phyloP scores from a whole-genome alignment of 2,888 invertebrate species.

The Rhogogaster chlorosoma region DNA sequence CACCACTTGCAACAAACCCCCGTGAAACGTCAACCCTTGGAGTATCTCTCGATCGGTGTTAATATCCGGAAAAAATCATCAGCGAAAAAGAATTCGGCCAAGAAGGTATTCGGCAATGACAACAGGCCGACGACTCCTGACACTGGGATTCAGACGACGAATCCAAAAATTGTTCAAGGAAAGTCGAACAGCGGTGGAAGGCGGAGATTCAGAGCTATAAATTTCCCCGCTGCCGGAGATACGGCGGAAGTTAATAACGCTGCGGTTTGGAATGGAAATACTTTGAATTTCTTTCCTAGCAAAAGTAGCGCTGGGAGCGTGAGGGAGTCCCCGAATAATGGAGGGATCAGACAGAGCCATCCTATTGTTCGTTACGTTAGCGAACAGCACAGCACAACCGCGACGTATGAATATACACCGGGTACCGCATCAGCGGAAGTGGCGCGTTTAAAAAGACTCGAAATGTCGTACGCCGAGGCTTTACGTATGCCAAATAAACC shows the following conservation, averaged over 20 bases:
- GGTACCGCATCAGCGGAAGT: slow-evolving; percentile 91
- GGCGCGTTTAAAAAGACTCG: slow-evolving; percentile 88
- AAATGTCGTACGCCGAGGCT: slow-evolving; percentile 92
- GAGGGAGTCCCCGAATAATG: slow-evolving; percentile 78
- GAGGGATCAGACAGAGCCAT: slow-evolving; percentile 36
- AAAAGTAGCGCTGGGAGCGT: slow-evolving; percentile 50
- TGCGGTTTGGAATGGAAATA: slow-evolving; percentile 85
- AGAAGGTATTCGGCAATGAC: slow-evolving; percentile 48
- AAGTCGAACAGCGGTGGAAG: slow-evolving; percentile 80
- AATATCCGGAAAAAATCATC: slow-evolving; percentile 85
- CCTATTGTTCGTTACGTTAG: slow-evolving; percentile 63
- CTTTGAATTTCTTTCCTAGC: slow-evolving; percentile 83
- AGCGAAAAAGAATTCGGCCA: slow-evolving; percentile 81
- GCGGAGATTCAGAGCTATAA: slow-evolving; percentile 79
- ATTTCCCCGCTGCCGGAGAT: slow-evolving; percentile 59
- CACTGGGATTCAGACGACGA: slow-evolving; percentile 81
- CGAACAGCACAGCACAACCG: slow-evolving; percentile 66
- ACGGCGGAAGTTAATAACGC: slow-evolving; percentile 64
- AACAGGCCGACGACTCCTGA: slow-evolving; percentile 64
- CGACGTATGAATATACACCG: slow-evolving; percentile 79
- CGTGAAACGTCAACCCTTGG: slow-evolving; percentile 84
- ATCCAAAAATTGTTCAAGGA: slow-evolving; percentile 83
- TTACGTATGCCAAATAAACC: slow-evolving; percentile 85
- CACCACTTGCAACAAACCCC: slow-evolving; percentile 51
- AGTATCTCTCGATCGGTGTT: slow-evolving; percentile 85